These are phyloP conservation scores for Vireo griseus DNA, from an alignment of 2,797 vertebrate species.

Conservation along the genomic window DNA sequence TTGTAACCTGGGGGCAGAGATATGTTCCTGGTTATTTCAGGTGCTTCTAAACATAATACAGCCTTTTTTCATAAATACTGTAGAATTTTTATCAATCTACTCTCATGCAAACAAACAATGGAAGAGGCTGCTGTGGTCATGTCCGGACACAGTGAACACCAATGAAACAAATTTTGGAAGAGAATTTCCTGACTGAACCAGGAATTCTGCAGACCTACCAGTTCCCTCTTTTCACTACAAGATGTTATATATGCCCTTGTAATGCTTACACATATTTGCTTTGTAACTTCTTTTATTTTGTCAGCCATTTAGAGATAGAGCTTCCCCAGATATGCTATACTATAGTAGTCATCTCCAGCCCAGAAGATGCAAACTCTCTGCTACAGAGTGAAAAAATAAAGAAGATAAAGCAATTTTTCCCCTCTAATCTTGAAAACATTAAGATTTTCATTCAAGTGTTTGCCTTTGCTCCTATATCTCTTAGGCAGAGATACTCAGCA, in stretches of 20 bases:
- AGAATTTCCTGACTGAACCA: background rate
- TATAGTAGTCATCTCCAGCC: background rate
- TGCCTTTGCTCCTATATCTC: background rate
- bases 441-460: background rate
- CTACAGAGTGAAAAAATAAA: background rate
- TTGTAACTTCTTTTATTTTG: background rate
- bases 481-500: background rate
- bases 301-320: background rate
- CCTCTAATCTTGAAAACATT: background rate
- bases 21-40: slow-evolving; percentile 3
- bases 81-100: background rate
- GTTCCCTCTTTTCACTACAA: background rate
- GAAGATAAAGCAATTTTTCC: background rate
- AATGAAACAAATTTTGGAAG: background rate
- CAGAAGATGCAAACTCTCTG: background rate
- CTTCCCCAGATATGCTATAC: background rate
- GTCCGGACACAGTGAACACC: background rate
- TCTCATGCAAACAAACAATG: background rate
- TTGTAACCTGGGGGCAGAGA: background rate
- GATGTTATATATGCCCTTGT: background rate
- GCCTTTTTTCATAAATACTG: background rate
- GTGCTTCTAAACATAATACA: background rate
- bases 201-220: background rate
- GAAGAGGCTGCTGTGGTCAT: background rate
- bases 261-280: background rate